A percentile compares a stretch with the other conserved stretches of the same genome.
phyloP scores from a whole-genome alignment of 37 sponge, comb jelly and placozoan species.

The Geodia barretti region DNA sequence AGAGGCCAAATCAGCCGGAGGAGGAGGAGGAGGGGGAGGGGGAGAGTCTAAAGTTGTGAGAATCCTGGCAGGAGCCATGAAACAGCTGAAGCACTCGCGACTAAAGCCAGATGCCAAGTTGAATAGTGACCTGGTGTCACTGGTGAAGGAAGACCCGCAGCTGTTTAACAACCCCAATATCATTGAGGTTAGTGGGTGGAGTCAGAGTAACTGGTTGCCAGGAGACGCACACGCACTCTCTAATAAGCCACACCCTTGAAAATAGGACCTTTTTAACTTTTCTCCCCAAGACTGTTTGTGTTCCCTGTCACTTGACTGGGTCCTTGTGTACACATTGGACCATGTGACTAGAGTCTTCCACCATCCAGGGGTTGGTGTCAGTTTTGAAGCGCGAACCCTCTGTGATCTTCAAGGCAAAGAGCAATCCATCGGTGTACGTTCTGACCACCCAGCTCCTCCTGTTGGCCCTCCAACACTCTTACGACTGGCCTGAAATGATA shows the following conservation, averaged over 20 bases:
- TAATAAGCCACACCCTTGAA: too few relatives aligned
- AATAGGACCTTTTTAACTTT: too few relatives aligned
- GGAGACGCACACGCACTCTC: too few relatives aligned
- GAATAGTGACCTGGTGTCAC: constrained; percentile 43
- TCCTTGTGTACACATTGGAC: too few relatives aligned
- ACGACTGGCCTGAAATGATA: constrained; percentile 85
- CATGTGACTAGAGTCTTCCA: too few relatives aligned
- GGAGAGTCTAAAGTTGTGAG: constrained; percentile 25
- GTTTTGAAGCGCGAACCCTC: constrained; percentile 65
- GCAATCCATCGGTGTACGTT: constrained; percentile 55
- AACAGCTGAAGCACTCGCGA: constrained; percentile 73
- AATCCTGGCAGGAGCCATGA: constrained; percentile 49
- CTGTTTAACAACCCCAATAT: constrained; percentile 43
- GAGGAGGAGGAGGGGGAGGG: too few relatives aligned
- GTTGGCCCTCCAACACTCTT: constrained; percentile 56
- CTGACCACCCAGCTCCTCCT: constrained; percentile 66
- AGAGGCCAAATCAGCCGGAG: constrained; percentile 28
- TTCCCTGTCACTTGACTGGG: too few relatives aligned
- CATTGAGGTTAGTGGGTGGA: too few relatives aligned
- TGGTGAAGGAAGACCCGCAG: constrained; percentile 21
- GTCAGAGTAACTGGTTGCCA: too few relatives aligned
- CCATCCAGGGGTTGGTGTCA: constrained; percentile 47
- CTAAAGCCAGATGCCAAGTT: constrained; percentile 63
- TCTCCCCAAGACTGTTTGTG: too few relatives aligned
- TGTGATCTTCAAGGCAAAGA: constrained; percentile 65